phyloP scores from a whole-genome alignment of 2,113 vertebrate species.

The Mastomys natalensis region DNA sequence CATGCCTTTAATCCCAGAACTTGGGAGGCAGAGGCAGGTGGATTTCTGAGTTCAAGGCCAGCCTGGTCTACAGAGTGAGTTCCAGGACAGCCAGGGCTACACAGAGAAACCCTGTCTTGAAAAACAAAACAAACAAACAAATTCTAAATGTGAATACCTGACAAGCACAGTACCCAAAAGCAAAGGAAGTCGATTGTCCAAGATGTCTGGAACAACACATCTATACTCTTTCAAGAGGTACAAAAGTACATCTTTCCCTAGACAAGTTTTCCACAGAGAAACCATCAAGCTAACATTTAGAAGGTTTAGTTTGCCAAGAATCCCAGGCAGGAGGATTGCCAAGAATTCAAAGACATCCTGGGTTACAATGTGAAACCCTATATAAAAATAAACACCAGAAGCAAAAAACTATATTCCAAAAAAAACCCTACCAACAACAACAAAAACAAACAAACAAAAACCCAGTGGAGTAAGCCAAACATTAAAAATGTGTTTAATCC shows the following conservation, averaged over 20 bases:
- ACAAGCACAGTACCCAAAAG: not conserved
- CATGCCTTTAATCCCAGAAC: no score
- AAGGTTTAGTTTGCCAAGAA: not conserved
- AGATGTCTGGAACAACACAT: not conserved
- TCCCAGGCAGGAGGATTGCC: not conserved
- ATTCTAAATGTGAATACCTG: not conserved
- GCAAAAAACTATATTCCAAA: not conserved
- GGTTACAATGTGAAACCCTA: no score
- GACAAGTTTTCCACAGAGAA: slow-evolving; percentile 28
- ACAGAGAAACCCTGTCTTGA: no score
- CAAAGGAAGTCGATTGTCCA: not conserved
- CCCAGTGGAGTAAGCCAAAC: not conserved
- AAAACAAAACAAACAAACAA: no score
- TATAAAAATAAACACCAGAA: not conserved
- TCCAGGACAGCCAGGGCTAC: no score
- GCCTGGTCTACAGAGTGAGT: no score
- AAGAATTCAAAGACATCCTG: not conserved
- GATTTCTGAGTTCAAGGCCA: no score
- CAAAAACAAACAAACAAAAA: no score
- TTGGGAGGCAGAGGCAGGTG: no score
- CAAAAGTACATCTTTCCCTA: not conserved
- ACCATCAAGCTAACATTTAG: slow-evolving; percentile 5
- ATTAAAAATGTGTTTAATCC: not conserved
- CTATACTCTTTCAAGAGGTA: not conserved
- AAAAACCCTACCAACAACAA: not conserved